Conservation (phyloP, 1,140 invertebrate species). For the Vanessa tameamea region DNA sequence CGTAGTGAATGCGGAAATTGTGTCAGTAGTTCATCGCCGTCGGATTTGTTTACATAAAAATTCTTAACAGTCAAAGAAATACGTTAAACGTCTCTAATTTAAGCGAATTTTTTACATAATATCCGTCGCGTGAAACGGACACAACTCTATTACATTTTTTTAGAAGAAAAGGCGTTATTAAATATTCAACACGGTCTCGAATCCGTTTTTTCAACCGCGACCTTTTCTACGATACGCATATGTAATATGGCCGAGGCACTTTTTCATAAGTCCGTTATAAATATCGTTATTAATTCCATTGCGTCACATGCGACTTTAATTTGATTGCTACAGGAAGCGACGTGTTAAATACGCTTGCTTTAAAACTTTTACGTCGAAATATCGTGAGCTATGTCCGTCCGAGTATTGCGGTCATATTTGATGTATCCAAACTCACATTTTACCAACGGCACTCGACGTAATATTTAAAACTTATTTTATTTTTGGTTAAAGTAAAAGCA, state of each 20-base stretch:
- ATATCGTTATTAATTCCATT: constrained; percentile 15
- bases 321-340: constrained; percentile 37
- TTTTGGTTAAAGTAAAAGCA: constrained; percentile 18
- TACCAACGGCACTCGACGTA: constrained; percentile 25
- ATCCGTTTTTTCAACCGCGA: constrained; percentile 50
- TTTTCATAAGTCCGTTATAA: constrained; percentile 36
- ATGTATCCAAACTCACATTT: constrained; percentile 35
- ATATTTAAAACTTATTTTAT: constrained; percentile 3
- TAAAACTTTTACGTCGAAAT: constrained; percentile 34
- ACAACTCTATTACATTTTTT: constrained; percentile 45
- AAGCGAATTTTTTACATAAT: constrained; percentile 7
- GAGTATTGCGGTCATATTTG: constrained; percentile 36
- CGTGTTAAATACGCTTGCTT: constrained; percentile 43
- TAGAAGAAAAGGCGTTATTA: constrained; percentile 53
- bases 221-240: constrained; percentile 53
- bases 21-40: constrained; percentile 36
- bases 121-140: constrained; percentile 9
- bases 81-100: constrained; percentile 31
- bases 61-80: constrained; percentile 28
- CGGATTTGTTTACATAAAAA: constrained; percentile 33
- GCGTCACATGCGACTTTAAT: constrained; percentile 44
- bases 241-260: constrained; percentile 37
- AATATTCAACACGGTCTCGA: constrained; percentile 56
- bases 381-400: constrained; percentile 37
- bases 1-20: constrained; percentile 33